Evolutionary conservation across 2,113 vertebrate genomes (phyloP).

Genomic region (Stigmatopora nigra): DNA sequence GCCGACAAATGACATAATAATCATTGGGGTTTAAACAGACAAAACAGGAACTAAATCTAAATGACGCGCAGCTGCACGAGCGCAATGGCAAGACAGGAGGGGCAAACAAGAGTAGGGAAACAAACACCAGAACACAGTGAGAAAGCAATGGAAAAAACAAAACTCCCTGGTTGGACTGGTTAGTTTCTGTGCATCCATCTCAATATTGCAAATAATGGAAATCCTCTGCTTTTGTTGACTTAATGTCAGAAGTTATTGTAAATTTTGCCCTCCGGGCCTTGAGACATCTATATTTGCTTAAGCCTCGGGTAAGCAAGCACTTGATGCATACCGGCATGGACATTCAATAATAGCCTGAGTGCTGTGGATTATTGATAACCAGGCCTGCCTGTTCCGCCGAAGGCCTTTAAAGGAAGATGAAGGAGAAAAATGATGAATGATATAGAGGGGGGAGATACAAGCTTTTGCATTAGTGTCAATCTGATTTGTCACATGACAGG

Average conservation of each 20-base stretch:
- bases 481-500: not conserved
- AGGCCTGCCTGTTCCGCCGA: conserved; percentile 12
- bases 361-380: conserved; percentile 39
- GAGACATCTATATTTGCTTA: conserved; percentile 40
- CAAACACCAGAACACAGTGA: too few relatives aligned
- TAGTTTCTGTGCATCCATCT: not conserved
- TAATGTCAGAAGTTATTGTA: conserved; percentile 8
- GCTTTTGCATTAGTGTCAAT: not conserved
- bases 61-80: too few relatives aligned
- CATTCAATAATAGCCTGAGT: conserved; percentile 42
- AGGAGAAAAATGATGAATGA: conserved; percentile 9
- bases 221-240: not conserved
- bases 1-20: too few relatives aligned
- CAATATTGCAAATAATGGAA: not conserved
- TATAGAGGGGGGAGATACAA: conserved; percentile 13
- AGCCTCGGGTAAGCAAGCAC: conserved; percentile 27
- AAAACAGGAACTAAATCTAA: too few relatives aligned
- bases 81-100: too few relatives aligned
- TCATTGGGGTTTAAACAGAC: too few relatives aligned
- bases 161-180: not conserved
- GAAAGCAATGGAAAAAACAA: too few relatives aligned
- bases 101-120: too few relatives aligned
- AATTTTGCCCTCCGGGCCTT: conserved; percentile 13
- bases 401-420: conserved; percentile 10
- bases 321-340: conserved; percentile 50